Conservation (phyloP, 2,888 invertebrate species). For the Bursaphelenchus okinawaensis region DNA sequence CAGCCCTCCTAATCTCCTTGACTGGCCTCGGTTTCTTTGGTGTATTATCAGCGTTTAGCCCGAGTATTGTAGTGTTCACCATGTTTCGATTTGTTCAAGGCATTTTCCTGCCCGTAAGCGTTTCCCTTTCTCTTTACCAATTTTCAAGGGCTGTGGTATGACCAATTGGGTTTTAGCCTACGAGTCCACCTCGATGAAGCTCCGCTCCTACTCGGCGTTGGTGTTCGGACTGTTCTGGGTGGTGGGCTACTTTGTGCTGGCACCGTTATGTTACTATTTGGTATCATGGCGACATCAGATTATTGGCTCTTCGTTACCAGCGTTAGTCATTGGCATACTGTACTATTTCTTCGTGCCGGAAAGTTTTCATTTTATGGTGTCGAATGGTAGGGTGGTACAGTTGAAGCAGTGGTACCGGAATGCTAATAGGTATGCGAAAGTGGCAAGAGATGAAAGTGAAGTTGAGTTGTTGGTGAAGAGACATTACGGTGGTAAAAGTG, state of each 20-base stretch:
- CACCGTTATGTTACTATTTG: slow-evolving; percentile 11
- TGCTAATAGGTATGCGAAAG: neutral
- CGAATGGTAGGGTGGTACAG: neutral
- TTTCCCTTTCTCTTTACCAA: neutral
- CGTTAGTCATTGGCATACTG: slow-evolving; percentile 11
- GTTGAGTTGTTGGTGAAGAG: neutral
- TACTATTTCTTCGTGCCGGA: slow-evolving; percentile 14
- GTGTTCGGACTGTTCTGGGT: slow-evolving; percentile 20
- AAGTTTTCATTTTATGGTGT: slow-evolving; percentile 12
- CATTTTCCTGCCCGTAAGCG: slow-evolving; percentile 64
- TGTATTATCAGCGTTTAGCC: slow-evolving; percentile 67
- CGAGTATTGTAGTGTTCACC: slow-evolving; percentile 69
- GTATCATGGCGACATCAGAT: slow-evolving; percentile 12
- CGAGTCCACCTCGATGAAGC: slow-evolving; percentile 10
- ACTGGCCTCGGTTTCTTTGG: slow-evolving; percentile 63
- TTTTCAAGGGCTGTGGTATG: slow-evolving; percentile 16
- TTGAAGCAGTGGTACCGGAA: neutral
- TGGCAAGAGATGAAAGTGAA: slow-evolving; percentile 3
- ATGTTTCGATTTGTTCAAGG: slow-evolving; percentile 69
- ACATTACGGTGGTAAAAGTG: neutral
- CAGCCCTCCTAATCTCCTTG: slow-evolving; percentile 34
- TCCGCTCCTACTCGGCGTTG: slow-evolving; percentile 15
- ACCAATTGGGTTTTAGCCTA: slow-evolving; percentile 23
- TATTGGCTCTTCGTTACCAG: slow-evolving; percentile 8
- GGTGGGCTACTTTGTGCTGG: slow-evolving; percentile 15